Conservation (phyloP, 1,140 invertebrate species). For the Aleiodes sp. region DNA sequence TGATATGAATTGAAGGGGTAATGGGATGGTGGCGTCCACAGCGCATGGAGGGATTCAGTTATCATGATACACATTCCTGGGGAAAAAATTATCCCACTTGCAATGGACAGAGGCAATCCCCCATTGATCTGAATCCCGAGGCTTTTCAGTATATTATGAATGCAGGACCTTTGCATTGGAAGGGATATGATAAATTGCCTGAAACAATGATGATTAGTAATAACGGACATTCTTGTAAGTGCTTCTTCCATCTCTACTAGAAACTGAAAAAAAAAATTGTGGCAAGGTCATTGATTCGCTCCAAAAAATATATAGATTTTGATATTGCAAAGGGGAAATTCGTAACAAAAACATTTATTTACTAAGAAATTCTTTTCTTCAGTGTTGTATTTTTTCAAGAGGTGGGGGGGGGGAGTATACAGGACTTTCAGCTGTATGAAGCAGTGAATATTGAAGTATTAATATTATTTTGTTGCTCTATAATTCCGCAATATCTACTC, state of each 20-base stretch:
- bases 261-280: not conserved
- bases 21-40: not conserved
- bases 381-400: too few species aligned
- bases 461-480: too few species aligned
- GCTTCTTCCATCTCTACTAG: not conserved
- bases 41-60: not conserved
- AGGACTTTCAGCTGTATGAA: too few species aligned
- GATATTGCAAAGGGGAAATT: too few species aligned
- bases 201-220: conserved; percentile 68
- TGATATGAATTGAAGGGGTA: too few species aligned
- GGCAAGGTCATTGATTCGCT: not conserved
- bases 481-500: too few species aligned
- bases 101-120: conserved; percentile 48
- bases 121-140: conserved; percentile 47
- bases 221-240: conserved; percentile 75
- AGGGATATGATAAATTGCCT: conserved; percentile 67
- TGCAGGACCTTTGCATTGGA: conserved; percentile 65
- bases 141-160: conserved; percentile 17
- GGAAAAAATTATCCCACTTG: conserved; percentile 23
- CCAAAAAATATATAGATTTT: too few species aligned
- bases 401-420: too few species aligned
- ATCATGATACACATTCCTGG: conserved; percentile 34
- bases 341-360: too few species aligned
- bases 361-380: too few species aligned
- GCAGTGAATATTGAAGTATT: too few species aligned